Conservation (phyloP, 2,113 vertebrate genomes). For the Oplegnathus fasciatus region DNA sequence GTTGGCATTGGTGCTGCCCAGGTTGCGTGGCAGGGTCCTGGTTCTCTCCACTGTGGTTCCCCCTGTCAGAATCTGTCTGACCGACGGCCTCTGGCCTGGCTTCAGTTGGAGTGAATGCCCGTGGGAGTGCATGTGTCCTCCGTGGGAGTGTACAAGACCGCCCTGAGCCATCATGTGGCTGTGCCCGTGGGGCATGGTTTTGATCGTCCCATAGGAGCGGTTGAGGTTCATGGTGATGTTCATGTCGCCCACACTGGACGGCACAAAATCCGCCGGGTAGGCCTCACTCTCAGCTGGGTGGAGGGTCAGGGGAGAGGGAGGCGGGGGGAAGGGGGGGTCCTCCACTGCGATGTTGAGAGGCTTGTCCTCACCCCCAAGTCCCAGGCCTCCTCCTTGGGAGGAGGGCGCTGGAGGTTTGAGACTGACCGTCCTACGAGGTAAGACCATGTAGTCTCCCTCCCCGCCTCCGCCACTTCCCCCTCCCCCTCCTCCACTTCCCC, state of each 20-base stretch:
- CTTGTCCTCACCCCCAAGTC: slow-evolving; percentile 88
- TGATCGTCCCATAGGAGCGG: slow-evolving; percentile 94
- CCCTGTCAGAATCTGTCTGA: slow-evolving; percentile 92
- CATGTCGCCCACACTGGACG: slow-evolving; percentile 87
- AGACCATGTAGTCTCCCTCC: slow-evolving; percentile 98
- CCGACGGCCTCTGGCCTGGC: slow-evolving; percentile 89
- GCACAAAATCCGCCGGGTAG: slow-evolving; percentile 90
- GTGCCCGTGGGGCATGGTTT: slow-evolving; percentile 84
- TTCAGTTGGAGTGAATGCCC: slow-evolving; percentile 94
- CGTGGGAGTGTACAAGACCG: slow-evolving; percentile 77
- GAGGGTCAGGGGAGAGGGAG: slow-evolving; percentile 86
- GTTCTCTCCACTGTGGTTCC: slow-evolving; percentile 93
- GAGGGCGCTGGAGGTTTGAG: slow-evolving; percentile 88
- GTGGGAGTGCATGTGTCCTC: slow-evolving; percentile 81
- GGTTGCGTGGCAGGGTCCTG: slow-evolving; percentile 96
- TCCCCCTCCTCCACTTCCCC: slow-evolving; percentile 70
- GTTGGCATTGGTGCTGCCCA: slow-evolving; percentile 90
- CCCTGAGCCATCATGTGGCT: slow-evolving; percentile 76
- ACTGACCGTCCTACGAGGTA: slow-evolving; percentile 93
- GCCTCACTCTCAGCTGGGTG: slow-evolving; percentile 87
- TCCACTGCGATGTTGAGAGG: slow-evolving; percentile 88
- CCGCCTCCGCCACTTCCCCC: slow-evolving; percentile 77
- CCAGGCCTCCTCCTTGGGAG: slow-evolving; percentile 76
- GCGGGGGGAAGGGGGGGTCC: slow-evolving; percentile 89
- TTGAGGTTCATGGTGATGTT: slow-evolving; percentile 91